phyloP scores from a whole-genome alignment of 2,888 invertebrate species.

The Xylota sylvarum region DNA sequence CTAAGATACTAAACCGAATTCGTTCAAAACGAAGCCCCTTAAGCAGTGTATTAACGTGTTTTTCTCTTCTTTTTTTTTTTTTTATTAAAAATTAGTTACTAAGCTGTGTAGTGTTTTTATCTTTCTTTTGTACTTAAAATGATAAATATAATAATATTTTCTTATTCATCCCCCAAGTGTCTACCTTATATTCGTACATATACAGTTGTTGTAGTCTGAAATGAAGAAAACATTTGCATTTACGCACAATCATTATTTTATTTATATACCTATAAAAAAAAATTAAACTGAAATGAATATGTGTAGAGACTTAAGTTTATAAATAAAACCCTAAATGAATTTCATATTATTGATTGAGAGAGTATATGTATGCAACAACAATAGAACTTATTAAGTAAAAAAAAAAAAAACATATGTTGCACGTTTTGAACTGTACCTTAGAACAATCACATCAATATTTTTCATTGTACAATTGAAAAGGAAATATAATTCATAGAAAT shows the following conservation, averaged over 20 bases:
- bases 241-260: slow-evolving; percentile 66
- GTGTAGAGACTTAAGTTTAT: slow-evolving; percentile 66
- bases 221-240: slow-evolving; percentile 66
- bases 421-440: slow-evolving; percentile 76
- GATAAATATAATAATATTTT: slow-evolving; percentile 40
- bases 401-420: slow-evolving; percentile 52
- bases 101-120: slow-evolving; percentile 55
- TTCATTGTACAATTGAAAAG: slow-evolving; percentile 71
- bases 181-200: slow-evolving; percentile 68
- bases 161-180: slow-evolving; percentile 66
- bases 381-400: slow-evolving; percentile 29
- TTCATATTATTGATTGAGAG: slow-evolving; percentile 50
- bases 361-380: slow-evolving; percentile 54
- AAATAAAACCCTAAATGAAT: slow-evolving; percentile 29
- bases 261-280: slow-evolving; percentile 41
- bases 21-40: slow-evolving; percentile 25
- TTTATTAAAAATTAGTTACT: slow-evolving; percentile 52
- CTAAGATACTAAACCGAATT: slow-evolving; percentile 16
- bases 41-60: slow-evolving; percentile 6
- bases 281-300: slow-evolving; percentile 51
- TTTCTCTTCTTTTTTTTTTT: slow-evolving; percentile 15
- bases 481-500: slow-evolving; percentile 65
- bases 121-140: slow-evolving; percentile 68
- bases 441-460: slow-evolving; percentile 69
- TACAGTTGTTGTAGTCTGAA: slow-evolving; percentile 71